Evolutionary conservation across 2,797 vertebrate genomes (phyloP).

Genomic region (Merluccius polli): DNA sequence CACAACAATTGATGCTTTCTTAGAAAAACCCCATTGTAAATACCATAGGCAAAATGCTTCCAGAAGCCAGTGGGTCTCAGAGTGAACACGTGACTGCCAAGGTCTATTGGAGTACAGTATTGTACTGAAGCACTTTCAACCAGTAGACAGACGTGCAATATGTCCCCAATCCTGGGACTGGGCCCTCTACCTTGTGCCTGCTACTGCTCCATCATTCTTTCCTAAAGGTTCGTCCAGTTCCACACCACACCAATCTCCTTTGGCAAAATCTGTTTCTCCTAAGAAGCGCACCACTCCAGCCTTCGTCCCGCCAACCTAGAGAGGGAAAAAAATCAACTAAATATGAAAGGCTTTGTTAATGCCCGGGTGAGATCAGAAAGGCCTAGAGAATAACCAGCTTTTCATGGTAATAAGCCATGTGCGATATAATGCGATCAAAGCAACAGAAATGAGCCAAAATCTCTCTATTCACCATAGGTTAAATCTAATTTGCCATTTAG

Average conservation of each 20-base stretch:
- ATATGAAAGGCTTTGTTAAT: constrained; percentile 24
- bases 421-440: constrained; percentile 50
- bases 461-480: constrained; percentile 1
- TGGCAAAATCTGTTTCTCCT: constrained; percentile 96
- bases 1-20: background rate
- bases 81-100: background rate
- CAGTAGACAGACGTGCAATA: no score
- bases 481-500: background rate
- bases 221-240: constrained; percentile 95
- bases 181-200: constrained; percentile 86
- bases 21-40: background rate
- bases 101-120: background rate
- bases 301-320: constrained; percentile 94
- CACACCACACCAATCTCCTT: constrained; percentile 98
- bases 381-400: constrained; percentile 47
- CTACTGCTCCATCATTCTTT: constrained; percentile 96
- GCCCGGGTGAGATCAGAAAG: constrained; percentile 32
- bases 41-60: background rate
- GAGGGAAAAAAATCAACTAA: constrained; percentile 16
- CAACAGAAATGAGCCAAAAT: constrained; percentile 21
- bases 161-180: background rate
- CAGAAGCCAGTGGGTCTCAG: background rate
- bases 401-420: constrained; percentile 37
- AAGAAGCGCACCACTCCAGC: constrained; percentile 95
- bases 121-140: background rate